Conservation (phyloP, 1,140 invertebrate species). For the Drosophila leontia region DNA sequence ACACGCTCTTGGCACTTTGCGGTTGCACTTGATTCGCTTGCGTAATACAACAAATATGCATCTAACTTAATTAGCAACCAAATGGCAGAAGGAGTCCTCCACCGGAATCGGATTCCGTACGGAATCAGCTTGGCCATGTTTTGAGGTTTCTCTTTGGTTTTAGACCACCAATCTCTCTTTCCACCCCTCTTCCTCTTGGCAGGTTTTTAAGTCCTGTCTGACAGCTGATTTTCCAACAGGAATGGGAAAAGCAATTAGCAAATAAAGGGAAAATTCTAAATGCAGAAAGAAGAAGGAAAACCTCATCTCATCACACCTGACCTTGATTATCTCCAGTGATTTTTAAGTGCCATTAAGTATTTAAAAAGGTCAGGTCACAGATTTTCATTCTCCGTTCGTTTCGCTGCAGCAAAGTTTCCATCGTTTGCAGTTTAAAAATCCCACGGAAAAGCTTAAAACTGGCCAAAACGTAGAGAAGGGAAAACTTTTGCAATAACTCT, state of each 20-base stretch:
- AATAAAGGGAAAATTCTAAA: conserved; percentile 39
- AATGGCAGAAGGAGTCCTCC: conserved; percentile 28
- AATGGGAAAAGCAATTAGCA: conserved; percentile 48
- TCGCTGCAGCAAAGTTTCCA: conserved; percentile 6
- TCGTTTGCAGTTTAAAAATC: conserved; percentile 38
- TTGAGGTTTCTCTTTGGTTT: conserved; percentile 57
- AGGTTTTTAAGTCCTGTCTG: conserved; percentile 26
- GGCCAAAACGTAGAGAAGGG: conserved; percentile 2
- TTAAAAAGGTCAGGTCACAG: conserved; percentile 42
- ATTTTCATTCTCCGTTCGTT: conserved; percentile 8
- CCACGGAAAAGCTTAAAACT: conserved; percentile 30
- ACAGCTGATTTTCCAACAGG: conserved; percentile 15
- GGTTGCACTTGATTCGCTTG: conserved; percentile 55
- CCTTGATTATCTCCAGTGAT: conserved; percentile 39
- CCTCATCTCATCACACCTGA: conserved; percentile 17
- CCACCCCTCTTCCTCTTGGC: not conserved
- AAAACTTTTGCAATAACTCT: conserved; percentile 69
- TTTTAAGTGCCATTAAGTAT: conserved; percentile 52
- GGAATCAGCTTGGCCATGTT: conserved; percentile 37
- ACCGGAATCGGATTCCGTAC: conserved; percentile 27
- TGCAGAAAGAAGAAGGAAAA: not conserved
- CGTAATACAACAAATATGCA: conserved; percentile 57
- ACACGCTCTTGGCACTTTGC: conserved; percentile 45
- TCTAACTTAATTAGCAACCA: conserved; percentile 63
- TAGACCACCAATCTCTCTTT: not conserved